Conservation (phyloP, 2,888 invertebrate genomes). For the Hanleya hanleyi region DNA sequence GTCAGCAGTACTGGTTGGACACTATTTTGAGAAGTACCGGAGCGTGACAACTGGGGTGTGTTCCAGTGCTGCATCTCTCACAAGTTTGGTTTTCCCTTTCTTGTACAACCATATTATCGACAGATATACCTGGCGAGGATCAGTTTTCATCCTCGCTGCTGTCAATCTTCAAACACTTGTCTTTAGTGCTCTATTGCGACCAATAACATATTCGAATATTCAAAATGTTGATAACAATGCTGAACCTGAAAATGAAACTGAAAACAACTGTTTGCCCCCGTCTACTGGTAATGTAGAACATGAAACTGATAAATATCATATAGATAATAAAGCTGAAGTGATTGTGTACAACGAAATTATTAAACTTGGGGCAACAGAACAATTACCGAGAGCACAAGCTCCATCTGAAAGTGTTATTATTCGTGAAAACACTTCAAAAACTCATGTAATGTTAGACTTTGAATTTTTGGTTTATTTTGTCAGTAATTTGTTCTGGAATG, state of each 20-base stretch:
- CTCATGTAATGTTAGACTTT: slow-evolving; percentile 22
- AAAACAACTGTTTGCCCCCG: background rate
- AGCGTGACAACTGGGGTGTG: slow-evolving; percentile 62
- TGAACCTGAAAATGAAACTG: background rate
- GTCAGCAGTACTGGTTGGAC: slow-evolving; percentile 61
- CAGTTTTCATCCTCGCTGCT: slow-evolving; percentile 56
- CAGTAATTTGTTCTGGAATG: slow-evolving; percentile 63
- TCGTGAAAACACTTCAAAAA: too few relatives aligned
- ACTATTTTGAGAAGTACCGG: slow-evolving; percentile 59
- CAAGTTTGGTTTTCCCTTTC: slow-evolving; percentile 58
- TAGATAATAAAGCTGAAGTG: too few relatives aligned
- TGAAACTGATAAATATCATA: too few relatives aligned
- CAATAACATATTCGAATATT: slow-evolving; percentile 27
- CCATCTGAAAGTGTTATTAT: too few relatives aligned
- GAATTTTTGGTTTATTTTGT: slow-evolving; percentile 57
- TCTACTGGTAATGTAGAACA: too few relatives aligned
- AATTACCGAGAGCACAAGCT: too few relatives aligned
- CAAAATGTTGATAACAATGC: background rate
- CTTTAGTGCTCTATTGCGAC: slow-evolving; percentile 52
- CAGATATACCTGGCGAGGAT: slow-evolving; percentile 61
- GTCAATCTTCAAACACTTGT: slow-evolving; percentile 56
- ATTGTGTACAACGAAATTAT: too few relatives aligned
- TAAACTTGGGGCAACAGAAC: too few relatives aligned
- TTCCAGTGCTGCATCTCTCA: slow-evolving; percentile 61
- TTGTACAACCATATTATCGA: slow-evolving; percentile 53